phyloP scores from a whole-genome alignment of 2,888 invertebrate species.

The Escarpia spicata region DNA sequence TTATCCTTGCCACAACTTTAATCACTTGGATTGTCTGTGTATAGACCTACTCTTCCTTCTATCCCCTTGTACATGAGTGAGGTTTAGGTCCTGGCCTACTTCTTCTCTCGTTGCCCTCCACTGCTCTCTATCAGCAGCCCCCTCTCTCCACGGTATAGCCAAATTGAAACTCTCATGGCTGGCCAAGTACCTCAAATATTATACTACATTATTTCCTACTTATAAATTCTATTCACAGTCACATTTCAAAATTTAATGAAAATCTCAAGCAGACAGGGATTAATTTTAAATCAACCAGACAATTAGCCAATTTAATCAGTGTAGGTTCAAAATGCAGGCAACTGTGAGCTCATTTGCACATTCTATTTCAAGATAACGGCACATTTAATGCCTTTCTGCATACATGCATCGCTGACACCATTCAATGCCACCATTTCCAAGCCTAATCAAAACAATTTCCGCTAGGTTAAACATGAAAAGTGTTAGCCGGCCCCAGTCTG shows the following conservation, averaged over 20 bases:
- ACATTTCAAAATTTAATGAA: too few relatives aligned
- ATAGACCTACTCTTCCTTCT: not conserved
- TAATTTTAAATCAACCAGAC: not conserved
- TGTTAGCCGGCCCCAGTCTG: not conserved
- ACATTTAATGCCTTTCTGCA: not conserved
- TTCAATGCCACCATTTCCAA: slow-evolving; percentile 12
- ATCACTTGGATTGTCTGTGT: not conserved
- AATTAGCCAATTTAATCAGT: slow-evolving; percentile 1
- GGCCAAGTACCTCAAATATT: too few relatives aligned
- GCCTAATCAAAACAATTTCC: slow-evolving; percentile 16
- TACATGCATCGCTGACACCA: not conserved
- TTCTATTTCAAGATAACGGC: not conserved
- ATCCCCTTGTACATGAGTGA: too few relatives aligned
- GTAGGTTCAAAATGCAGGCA: not conserved
- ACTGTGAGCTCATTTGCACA: slow-evolving; percentile 6
- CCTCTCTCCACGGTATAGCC: too few relatives aligned
- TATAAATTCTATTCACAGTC: too few relatives aligned
- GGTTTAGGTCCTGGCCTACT: too few relatives aligned
- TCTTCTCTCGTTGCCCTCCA: too few relatives aligned
- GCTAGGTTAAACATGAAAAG: slow-evolving; percentile 13
- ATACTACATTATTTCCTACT: too few relatives aligned
- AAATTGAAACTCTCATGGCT: too few relatives aligned
- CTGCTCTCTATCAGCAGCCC: too few relatives aligned
- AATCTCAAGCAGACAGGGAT: too few relatives aligned
- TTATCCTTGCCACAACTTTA: not conserved